Evolutionary conservation across 2,888 invertebrate genomes (phyloP), one percentile per base, ranked within the genome.

Genomic region (Caenorhabditis sp.): DNA sequence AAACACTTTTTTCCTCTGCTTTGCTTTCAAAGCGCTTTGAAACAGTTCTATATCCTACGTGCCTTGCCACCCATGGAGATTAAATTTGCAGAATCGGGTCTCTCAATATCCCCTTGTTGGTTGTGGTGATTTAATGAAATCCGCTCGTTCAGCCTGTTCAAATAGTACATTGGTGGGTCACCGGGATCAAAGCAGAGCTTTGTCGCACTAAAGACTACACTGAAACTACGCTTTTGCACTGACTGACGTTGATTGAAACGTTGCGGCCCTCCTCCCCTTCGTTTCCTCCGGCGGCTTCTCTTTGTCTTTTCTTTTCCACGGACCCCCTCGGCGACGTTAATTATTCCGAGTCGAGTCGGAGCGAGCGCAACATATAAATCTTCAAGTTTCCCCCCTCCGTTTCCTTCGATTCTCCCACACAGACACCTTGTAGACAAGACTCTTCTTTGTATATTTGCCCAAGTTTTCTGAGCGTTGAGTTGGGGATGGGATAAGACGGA

Each of bases 151-250:
- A 40, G 60, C 44, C 60, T 74, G 74, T 60, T 50, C 67, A 74
- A 74, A 74, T 53, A 74, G 60, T 67, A 67, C 67, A 74, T 35
- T 40, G 58, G 20, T 74, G 53, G 74, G 74, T 67, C 74, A 74
- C n/a, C 4, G 60, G 3, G 67, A 74, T 74, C 67, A 60, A 11
- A 24, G 28, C 28, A 32, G 71, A 64, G 32, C n/a, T n/a, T n/a
- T n/a, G n/a, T n/a, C n/a, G n/a, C n/a, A n/a, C n/a, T n/a, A 37
- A 32, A 60, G 50, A 60, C 69, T 71, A 62, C 70, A 71, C 47
- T 61, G 53, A 15, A 60, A 44, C 60, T 60, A 60, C 44, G 44
- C 24, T 68, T 35, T 32, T 47, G 11, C 26, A 28, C 22, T 56
- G 53, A 40, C 55, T 72, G 72, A 72, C 72, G 56, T 72, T 72